Evolutionary conservation across 2,113 vertebrate genomes (phyloP).

Genomic region (Apeltes quadracus): DNA sequence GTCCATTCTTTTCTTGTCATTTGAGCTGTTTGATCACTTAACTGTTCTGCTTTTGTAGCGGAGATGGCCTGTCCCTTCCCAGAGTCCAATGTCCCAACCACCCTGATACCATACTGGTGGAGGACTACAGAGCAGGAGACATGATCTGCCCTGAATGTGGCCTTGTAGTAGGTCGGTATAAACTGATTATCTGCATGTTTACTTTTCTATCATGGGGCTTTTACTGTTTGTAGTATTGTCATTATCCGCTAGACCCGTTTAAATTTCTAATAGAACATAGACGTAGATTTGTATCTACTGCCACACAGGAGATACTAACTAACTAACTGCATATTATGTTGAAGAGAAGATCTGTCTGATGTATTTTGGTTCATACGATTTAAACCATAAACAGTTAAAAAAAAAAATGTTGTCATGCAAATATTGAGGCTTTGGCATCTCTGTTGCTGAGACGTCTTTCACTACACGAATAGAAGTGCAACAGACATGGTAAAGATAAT

Average conservation of each 20-base stretch:
- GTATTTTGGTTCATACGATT: not conserved
- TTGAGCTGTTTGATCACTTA: not conserved
- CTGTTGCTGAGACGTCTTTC: not conserved
- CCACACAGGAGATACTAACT: too few species aligned
- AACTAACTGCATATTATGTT: not conserved
- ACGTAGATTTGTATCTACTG: too few species aligned
- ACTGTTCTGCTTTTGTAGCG: slow-evolving; percentile 71
- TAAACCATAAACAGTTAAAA: too few species aligned
- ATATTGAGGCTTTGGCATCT: not conserved
- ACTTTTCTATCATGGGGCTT: not conserved
- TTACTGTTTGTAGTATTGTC: not conserved
- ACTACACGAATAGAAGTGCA: not conserved
- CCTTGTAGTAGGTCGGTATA: slow-evolving; percentile 92
- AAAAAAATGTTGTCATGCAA: not conserved
- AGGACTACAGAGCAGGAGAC: slow-evolving; percentile 98
- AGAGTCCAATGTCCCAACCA: slow-evolving; percentile 96
- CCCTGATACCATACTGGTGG: slow-evolving; percentile 94
- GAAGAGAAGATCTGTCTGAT: not conserved
- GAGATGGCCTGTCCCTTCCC: slow-evolving; percentile 89
- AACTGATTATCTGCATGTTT: not conserved
- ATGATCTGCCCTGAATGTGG: slow-evolving; percentile 99
- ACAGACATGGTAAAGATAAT: not conserved
- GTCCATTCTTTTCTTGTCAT: not conserved
- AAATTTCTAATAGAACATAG: not conserved
- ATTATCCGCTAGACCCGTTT: not conserved